Percentiles rank a stretch among this genome's conserved stretches.
Evolutionary conservation across 2,113 vertebrate genomes (phyloP).

Genomic region (Telmatochromis sp.): DNA sequence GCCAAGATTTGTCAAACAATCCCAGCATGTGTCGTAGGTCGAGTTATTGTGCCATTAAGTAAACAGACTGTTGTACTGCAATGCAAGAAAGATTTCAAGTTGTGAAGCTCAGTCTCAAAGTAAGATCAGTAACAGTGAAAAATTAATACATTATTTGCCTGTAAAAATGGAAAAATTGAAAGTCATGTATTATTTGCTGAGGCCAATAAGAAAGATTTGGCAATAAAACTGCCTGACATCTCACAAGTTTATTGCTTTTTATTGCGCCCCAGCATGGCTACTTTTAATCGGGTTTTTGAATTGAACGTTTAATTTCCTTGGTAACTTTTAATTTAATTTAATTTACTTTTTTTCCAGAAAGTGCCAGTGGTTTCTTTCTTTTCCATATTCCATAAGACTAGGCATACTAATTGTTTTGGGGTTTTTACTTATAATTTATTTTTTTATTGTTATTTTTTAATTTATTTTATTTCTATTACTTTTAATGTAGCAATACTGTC

Average conservation of each 20-base stretch:
- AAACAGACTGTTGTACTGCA: background rate
- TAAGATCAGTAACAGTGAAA: background rate
- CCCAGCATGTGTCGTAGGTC: slow-evolving; percentile 36
- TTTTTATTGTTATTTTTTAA: background rate
- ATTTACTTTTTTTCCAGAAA: background rate
- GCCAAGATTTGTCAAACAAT: slow-evolving; percentile 59
- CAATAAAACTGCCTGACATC: background rate
- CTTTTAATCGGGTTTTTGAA: background rate
- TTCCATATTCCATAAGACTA: background rate
- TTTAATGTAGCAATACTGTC: background rate
- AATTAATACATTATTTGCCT: background rate
- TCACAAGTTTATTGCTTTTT: background rate
- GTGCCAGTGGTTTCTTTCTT: background rate
- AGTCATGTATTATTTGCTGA: background rate
- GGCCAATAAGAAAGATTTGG: background rate
- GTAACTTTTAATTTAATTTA: background rate
- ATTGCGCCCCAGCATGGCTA: background rate
- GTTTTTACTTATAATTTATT: background rate
- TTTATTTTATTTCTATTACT: background rate
- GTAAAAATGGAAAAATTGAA: background rate
- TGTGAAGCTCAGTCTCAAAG: background rate
- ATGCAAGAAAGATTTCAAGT: background rate
- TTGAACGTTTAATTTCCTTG: background rate
- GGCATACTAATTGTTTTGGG: background rate
- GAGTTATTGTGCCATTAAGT: background rate